Base-by-base conservation (phyloP, 2,113 vertebrate genomes). In the Phalacrocorax pelagicus region DNA sequence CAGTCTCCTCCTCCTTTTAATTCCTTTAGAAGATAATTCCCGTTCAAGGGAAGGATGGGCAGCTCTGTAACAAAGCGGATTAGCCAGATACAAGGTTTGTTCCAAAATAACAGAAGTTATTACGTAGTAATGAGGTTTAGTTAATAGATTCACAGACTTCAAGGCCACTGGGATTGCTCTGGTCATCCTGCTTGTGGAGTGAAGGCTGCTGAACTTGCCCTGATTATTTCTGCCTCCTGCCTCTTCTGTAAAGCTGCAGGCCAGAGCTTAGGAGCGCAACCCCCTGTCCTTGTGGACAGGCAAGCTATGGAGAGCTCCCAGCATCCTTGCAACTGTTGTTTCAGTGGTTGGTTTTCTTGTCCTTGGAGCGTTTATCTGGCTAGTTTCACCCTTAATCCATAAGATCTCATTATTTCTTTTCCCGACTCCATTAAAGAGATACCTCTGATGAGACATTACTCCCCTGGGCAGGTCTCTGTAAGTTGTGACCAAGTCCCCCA, bases 21-120 rank as follows among this genome's bases (percentile, higher is more conserved):
- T 97, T 94, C 94, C 92, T 86, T 91, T 86, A 87, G 91, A 92
- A 94, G 89, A 95, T 97, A 96, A 95, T 97, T 97, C 94, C 96
- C 75, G 92, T 93, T 89, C 8, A 4, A 75, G 69, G 66, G 83
- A 92, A 97, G 95, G 95, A 94, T 92, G 92, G 88, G 86, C 90
- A 92, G 78, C 81, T 91, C 96, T 92, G 91, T 91, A 95, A 94
- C 95, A 94, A 96, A 96, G 92, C 73, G 83, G 93, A 97, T 96
- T 97, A 97, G 89, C 47, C 92, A 89, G 77, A 96, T 95, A 91
- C 86, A 55, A 94, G 95, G 95, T 96, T 97, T 95, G 84, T 47
- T 96, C 86, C 22, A 24, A 92, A 94, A 96, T 94, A 97, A 97
- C 96, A 95, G 26, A 96, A 94, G 97, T 97, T 97, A 85, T 94